These are phyloP conservation scores for Australoheros scitulus DNA, from an alignment of 2,113 vertebrate genomes.

Conservation along the genomic window DNA sequence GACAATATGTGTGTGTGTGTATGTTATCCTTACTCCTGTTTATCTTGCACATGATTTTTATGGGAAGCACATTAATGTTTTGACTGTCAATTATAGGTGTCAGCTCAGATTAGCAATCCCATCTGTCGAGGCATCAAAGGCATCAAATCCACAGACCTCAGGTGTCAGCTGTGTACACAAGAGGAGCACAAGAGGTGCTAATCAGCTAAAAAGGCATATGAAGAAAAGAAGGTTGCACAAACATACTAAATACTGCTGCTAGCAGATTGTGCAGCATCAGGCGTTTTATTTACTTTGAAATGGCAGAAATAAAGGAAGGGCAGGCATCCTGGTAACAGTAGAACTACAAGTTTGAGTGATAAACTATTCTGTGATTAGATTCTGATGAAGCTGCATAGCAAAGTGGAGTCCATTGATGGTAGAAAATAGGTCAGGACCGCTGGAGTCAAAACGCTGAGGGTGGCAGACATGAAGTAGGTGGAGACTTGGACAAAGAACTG, in stretches of 20 bases:
- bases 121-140: constrained; percentile 35
- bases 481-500: background rate
- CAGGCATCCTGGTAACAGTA: background rate
- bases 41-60: background rate
- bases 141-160: constrained; percentile 27
- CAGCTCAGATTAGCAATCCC: background rate
- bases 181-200: constrained; percentile 8
- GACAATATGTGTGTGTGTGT: no score
- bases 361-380: background rate
- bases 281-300: background rate
- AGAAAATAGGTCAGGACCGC: background rate
- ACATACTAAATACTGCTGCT: background rate
- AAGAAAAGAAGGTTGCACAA: background rate
- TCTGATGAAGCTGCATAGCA: background rate
- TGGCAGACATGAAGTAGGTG: background rate
- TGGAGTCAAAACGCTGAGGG: background rate
- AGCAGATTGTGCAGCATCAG: background rate
- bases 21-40: background rate
- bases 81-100: constrained; percentile 21
- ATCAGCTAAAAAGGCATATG: background rate
- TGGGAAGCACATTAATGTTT: background rate
- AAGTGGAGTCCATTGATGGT: background rate
- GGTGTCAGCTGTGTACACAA: constrained; percentile 30
- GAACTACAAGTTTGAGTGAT: background rate
- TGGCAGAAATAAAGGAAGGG: background rate